Conservation (phyloP, 2,797 vertebrate genomes). For the Thunnus albacares region DNA sequence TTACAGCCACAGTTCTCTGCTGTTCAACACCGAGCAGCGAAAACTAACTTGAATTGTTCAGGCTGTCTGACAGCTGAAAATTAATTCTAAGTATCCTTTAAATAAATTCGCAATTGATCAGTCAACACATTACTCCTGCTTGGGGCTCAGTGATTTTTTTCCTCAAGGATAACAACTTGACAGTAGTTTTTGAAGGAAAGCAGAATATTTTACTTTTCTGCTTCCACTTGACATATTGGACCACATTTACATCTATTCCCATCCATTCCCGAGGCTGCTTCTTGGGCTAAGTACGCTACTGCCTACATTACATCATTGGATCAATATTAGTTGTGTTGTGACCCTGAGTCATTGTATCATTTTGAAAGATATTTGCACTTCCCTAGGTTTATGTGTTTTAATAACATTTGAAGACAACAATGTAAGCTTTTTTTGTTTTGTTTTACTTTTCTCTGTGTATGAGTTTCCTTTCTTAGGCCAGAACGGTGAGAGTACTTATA, state of each 20-base stretch:
- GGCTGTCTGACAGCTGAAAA: background rate
- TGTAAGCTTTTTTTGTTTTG: background rate
- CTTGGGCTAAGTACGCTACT: background rate
- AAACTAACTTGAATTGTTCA: background rate
- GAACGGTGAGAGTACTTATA: background rate
- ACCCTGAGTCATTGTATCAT: background rate
- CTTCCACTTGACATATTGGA: background rate
- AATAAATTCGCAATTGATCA: background rate
- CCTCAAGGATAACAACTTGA: background rate
- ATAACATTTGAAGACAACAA: background rate
- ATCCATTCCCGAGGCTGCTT: background rate
- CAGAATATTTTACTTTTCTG: background rate
- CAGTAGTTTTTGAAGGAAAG: background rate
- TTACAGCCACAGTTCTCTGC: background rate
- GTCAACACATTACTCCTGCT: background rate
- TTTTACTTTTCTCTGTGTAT: background rate
- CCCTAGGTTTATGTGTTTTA: background rate
- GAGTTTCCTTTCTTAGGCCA: background rate
- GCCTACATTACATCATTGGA: background rate
- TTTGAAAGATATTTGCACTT: conserved; percentile 3
- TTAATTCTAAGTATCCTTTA: background rate
- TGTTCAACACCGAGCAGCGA: background rate
- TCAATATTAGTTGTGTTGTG: background rate
- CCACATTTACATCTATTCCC: background rate
- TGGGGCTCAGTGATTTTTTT: background rate